Conservation (phyloP, 1,140 invertebrate genomes). For the Ips typographus region DNA sequence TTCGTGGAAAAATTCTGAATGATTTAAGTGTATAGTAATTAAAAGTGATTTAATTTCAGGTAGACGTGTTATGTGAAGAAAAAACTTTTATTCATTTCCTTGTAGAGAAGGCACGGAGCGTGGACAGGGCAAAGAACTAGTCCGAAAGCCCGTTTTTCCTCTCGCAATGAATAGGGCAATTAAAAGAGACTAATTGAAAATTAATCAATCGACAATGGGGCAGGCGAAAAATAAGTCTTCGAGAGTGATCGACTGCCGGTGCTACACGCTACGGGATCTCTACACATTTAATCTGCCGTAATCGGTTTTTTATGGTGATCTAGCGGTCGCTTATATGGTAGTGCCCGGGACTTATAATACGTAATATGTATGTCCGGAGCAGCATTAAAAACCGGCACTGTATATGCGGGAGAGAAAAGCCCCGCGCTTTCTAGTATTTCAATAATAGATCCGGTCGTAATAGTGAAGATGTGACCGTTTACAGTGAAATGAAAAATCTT, state of each 20-base stretch:
- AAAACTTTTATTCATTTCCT: too few species aligned
- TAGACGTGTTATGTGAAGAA: too few species aligned
- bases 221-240: conserved; percentile 3
- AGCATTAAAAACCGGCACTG: conserved; percentile 10
- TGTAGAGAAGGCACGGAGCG: too few species aligned
- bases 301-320: conserved; percentile 29
- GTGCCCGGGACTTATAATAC: conserved; percentile 22
- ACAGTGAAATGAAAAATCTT: too few species aligned
- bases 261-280: conserved; percentile 17
- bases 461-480: too few species aligned
- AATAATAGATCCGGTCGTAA: too few species aligned
- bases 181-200: conserved; percentile 20
- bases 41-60: too few species aligned
- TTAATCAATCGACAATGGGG: conserved; percentile 17
- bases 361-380: conserved; percentile 22
- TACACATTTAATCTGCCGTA: conserved; percentile 22
- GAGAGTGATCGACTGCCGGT: conserved; percentile 5
- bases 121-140: too few species aligned
- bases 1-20: too few species aligned
- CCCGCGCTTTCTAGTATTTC: too few species aligned
- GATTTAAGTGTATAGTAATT: too few species aligned
- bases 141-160: not conserved
- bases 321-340: conserved; percentile 23
- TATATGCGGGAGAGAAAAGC: too few species aligned
- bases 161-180: conserved; percentile 1